Conservation (phyloP, 2,113 vertebrate species). For the Gulo gulo region DNA sequence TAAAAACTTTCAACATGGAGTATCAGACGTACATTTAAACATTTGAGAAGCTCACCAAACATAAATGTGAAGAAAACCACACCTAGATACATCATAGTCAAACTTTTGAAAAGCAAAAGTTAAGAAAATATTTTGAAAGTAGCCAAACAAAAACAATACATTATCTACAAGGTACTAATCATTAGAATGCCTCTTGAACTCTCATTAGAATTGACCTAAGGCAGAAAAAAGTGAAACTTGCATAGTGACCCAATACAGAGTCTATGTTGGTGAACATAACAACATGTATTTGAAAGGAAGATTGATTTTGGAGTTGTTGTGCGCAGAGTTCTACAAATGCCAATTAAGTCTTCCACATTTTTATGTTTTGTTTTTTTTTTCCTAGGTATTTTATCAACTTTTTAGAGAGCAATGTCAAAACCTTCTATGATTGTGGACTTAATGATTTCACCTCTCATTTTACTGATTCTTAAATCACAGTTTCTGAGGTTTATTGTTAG, state of each 20-base stretch:
- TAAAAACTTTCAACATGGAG: background rate
- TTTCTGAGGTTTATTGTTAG: background rate
- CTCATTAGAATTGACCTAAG: background rate
- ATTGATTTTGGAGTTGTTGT: background rate
- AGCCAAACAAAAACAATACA: background rate
- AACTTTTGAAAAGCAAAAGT: background rate
- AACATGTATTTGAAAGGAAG: background rate
- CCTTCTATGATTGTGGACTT: background rate
- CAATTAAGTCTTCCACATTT: background rate
- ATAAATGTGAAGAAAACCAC: background rate
- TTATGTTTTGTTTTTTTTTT: background rate
- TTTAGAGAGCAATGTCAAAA: background rate
- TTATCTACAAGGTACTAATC: background rate
- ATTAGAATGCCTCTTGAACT: background rate
- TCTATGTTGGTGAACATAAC: background rate
- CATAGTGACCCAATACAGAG: background rate
- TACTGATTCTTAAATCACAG: background rate
- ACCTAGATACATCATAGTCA: background rate
- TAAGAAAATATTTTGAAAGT: background rate
- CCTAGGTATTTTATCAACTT: background rate
- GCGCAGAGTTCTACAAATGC: background rate
- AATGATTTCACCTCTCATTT: background rate
- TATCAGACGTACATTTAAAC: background rate
- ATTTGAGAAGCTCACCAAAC: background rate
- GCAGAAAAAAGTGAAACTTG: background rate